A percentile compares a stretch with the other conserved stretches of the same genome.
These are phyloP conservation scores for Agonopterix heracliana DNA, from an alignment of 2,888 invertebrate species.

Conservation along the genomic window DNA sequence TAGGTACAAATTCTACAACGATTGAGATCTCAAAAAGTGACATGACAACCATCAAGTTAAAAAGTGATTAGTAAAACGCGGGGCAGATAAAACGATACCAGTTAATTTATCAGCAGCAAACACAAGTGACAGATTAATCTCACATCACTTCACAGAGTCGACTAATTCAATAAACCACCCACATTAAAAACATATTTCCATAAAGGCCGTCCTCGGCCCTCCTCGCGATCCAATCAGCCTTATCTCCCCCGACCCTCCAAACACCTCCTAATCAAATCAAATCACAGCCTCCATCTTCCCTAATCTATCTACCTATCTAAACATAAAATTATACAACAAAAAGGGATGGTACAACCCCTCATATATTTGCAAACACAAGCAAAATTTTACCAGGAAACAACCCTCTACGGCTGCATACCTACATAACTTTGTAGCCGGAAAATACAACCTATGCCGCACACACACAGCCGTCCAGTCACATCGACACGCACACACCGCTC, in stretches of 20 bases:
- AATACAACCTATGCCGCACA: conserved; percentile 50
- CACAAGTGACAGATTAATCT: conserved; percentile 55
- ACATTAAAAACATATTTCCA: conserved; percentile 76
- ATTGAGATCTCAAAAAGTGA: no score
- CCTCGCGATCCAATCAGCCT: conserved; percentile 68
- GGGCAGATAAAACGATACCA: no score
- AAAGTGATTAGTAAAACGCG: conserved; percentile 3
- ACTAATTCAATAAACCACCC: conserved; percentile 72
- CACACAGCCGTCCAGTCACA: conserved; percentile 38
- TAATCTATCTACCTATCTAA: conserved; percentile 74
- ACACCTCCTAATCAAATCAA: conserved; percentile 77
- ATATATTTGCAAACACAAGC: conserved; percentile 74
- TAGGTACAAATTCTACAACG: no score
- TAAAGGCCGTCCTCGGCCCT: conserved; percentile 47
- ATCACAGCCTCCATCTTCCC: conserved; percentile 74
- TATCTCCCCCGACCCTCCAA: conserved; percentile 68
- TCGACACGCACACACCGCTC: conserved; percentile 52
- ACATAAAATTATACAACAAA: conserved; percentile 74
- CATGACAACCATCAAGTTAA: background rate
- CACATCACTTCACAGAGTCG: conserved; percentile 55
- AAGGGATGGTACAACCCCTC: conserved; percentile 67
- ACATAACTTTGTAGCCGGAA: conserved; percentile 60
- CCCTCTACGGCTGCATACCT: conserved; percentile 54
- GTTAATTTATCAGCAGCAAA: conserved; percentile 44
- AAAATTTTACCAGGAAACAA: conserved; percentile 70